Evolutionary conservation across 2,113 vertebrate species (phyloP).

Genomic region (Eubucco bourcierii): DNA sequence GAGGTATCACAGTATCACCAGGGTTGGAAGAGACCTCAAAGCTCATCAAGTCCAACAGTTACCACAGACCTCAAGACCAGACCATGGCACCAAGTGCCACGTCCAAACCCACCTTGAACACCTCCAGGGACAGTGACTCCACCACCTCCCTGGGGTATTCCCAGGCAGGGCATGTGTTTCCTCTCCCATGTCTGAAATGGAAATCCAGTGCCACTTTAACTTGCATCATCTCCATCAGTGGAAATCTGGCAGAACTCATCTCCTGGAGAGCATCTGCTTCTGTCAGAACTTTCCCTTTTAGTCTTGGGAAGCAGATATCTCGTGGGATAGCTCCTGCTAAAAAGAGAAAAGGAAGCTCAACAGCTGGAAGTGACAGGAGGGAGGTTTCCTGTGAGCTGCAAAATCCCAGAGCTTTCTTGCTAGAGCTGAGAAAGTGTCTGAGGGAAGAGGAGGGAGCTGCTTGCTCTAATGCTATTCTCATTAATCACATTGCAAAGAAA

Average conservation of each 20-base stretch:
- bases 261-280: not conserved
- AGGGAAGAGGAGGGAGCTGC: constrained; percentile 14
- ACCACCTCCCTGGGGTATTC: too few relatives aligned
- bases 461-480: constrained; percentile 51
- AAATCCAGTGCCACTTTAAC: not conserved
- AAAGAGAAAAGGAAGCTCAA: not conserved
- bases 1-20: too few relatives aligned
- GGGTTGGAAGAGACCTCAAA: too few relatives aligned
- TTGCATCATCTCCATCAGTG: not conserved
- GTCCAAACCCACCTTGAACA: too few relatives aligned
- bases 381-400: not conserved
- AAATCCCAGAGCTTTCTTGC: constrained; percentile 14
- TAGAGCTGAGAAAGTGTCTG: not conserved
- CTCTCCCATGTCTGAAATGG: not conserved
- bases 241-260: not conserved
- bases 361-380: constrained; percentile 52
- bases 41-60: too few relatives aligned
- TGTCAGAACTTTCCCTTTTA: not conserved
- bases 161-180: not conserved
- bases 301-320: not conserved
- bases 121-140: too few relatives aligned
- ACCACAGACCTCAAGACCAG: too few relatives aligned
- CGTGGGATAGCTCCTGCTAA: not conserved
- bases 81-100: too few relatives aligned
- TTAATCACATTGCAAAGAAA: constrained; percentile 76